A percentile compares a stretch with the other conserved stretches of the same genome.
These are phyloP conservation scores for Rousettus madagascariensis DNA, from an alignment of 2,797 vertebrate genomes.

Conservation along the genomic window DNA sequence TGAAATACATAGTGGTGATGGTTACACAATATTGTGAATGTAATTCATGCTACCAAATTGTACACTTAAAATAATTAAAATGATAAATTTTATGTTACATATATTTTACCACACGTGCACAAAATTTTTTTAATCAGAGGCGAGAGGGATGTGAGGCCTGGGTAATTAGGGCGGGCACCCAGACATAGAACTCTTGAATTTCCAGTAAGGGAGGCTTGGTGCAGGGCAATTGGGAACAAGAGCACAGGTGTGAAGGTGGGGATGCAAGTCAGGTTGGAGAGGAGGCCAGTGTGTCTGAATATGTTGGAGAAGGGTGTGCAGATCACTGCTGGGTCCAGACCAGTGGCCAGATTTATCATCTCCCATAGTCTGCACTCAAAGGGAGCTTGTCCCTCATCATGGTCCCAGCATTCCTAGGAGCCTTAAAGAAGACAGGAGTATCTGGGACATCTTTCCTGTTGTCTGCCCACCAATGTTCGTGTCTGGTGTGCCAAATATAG, in stretches of 20 bases:
- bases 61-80: not conserved
- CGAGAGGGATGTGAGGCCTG: not conserved
- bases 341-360: not conserved
- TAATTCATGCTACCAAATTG: not conserved
- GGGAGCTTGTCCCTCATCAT: not conserved
- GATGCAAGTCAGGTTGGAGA: too few species aligned
- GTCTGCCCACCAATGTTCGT: not conserved
- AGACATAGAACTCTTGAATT: not conserved
- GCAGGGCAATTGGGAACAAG: not conserved
- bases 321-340: not conserved
- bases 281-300: not conserved
- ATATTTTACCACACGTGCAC: not conserved
- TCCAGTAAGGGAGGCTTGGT: not conserved
- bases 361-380: not conserved
- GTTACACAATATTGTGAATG: not conserved
- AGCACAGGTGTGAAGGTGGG: not conserved
- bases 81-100: not conserved
- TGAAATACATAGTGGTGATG: not conserved
- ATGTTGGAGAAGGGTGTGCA: accelerated
- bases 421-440: not conserved
- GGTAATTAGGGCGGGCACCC: not conserved
- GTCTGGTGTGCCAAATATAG: not conserved
- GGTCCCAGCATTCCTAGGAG: not conserved
- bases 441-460: not conserved
- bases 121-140: not conserved